Base-by-base conservation (phyloP, 2,113 vertebrate species). In the Neoarius graeffei region DNA sequence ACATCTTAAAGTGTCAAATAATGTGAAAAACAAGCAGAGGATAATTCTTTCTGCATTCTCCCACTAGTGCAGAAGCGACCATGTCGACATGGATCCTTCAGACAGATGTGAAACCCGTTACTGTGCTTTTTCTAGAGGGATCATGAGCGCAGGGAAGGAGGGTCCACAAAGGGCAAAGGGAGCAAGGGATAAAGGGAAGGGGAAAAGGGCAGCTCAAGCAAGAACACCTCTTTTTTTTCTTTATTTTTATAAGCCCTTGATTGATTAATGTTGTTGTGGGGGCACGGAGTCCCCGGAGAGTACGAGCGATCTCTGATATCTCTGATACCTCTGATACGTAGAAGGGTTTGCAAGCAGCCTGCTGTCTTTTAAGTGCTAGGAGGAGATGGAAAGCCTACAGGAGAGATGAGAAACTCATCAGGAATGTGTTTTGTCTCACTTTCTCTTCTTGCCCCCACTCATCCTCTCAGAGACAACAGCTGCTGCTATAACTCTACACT, bases 321-420 rank as follows among this genome's bases (percentile, higher is more conserved):
- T 42, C 42, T 42, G 42, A 42, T 42, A 42, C 42, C 42, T 42
- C 42, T 96, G 96, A 96, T 96, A 96, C 93, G 94, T 95, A 95
- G 95, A 95, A 94, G 92, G 93, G 96, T 97, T 96, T 96, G 97
- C 95, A 95, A 96, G 96, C 93, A 92, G 76, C 95, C 93, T 91
- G 96, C 91, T 83, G 95, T 94, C 95, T 96, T 96, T 95, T 93
- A 95, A 95, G 96, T 94, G 96, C 95, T 96, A 96, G 96, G 97
- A 97, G 96, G 96, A 92, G 87, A 90, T 91, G 76, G 95, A 81
- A 81, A 81, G 96, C 97, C 97, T 97, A 97, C 93, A 94, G 91
- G 93, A 84, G 93, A 96, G 92, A 95, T 97, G 97, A 97, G 96
- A 96, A 96, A 97, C 95, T 95, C 90, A 95, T 92, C 94, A 97